These are phyloP conservation scores for Microplitis manilae DNA, from an alignment of 2,888 invertebrate genomes.

Conservation along the genomic window DNA sequence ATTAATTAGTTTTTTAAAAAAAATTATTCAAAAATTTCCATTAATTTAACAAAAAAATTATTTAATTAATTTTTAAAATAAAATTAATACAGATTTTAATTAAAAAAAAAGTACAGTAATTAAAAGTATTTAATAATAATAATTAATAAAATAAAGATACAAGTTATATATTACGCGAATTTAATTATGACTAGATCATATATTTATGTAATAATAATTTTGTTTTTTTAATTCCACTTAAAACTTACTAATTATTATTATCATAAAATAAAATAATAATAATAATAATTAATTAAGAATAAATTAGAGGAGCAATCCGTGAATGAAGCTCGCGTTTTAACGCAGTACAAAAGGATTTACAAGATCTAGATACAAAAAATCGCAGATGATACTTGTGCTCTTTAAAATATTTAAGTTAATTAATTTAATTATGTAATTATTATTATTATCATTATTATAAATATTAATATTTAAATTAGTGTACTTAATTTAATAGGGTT, in stretches of 20 bases:
- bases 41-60: background rate
- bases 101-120: too few relatives aligned
- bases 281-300: background rate
- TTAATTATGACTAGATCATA: background rate
- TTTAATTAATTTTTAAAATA: background rate
- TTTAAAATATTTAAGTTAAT: background rate
- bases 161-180: background rate
- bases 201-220: background rate
- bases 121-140: too few relatives aligned
- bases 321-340: background rate
- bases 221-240: too few relatives aligned
- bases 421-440: conserved; percentile 4
- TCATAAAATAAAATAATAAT: too few relatives aligned
- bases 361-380: background rate
- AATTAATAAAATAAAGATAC: too few relatives aligned
- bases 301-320: background rate
- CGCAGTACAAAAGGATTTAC: background rate
- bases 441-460: conserved; percentile 17
- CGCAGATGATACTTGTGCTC: background rate
- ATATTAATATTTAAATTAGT: background rate
- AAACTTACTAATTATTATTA: too few relatives aligned
- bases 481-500: background rate
- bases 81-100: too few relatives aligned
- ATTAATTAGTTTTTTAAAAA: too few relatives aligned
- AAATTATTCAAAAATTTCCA: too few relatives aligned